Base-by-base conservation (phyloP, 2,888 invertebrate genomes). In the Lochmaea crataegi region DNA sequence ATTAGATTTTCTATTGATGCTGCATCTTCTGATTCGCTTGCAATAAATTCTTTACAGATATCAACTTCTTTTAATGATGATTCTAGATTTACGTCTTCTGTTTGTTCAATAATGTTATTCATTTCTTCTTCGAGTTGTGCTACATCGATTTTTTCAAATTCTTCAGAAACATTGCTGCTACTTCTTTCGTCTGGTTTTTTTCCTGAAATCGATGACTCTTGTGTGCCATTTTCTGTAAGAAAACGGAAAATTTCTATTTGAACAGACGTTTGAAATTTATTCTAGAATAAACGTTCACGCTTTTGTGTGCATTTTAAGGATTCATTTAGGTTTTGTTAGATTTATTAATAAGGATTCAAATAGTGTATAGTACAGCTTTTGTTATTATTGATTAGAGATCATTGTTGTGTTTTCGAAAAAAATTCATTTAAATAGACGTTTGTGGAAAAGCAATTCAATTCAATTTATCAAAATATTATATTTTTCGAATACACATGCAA, bases 21-120 rank as follows among this genome's bases (percentile, higher is more conserved):
- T 7, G 18, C 14, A 18, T n/a, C 6, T 41, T 12, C n/a, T 42
- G 41, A 32, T 42, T 42, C 42, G 4, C 12, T 42, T 42, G 42
- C 12, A 42, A 42, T 42, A 12, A 4, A 5, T 45, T 45, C 4
- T 32, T 7, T 32, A 32, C 7, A 16, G 12, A n/a, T 16, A 38
- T 42, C 18, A 16, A 18, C 9, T 18, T 53, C 51, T 16, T 53
- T 53, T 6, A 16, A n/a, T 1, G 10, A 16, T 1, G 6, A 53
- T 18, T 66, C 53, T 14, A 51, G 2, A 51, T 14, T 45, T 16
- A 45, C 41, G n/a, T 42, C 16, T 63, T 65, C 65, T 18, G 88
- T 88, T 38, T 89, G 88, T n/a, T 87, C 87, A 32, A 85, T 84
- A 58, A 87, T 85, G 68, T 86, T 86, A 65, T 87, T 73, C 32